phyloP scores from a whole-genome alignment of 1,140 invertebrate species.

The Drosophila micromelanica region DNA sequence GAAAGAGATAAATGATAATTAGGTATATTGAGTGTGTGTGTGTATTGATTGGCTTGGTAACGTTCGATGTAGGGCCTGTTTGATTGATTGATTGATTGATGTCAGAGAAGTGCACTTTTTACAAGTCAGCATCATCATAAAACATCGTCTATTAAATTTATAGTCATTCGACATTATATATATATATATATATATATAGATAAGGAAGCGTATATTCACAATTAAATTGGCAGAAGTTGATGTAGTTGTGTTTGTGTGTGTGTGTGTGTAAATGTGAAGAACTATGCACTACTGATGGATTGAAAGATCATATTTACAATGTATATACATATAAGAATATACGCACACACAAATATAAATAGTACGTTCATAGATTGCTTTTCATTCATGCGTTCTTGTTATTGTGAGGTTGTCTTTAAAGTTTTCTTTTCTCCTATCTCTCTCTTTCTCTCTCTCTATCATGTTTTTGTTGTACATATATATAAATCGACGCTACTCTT shows the following conservation, averaged over 20 bases:
- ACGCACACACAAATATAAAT: constrained; percentile 20
- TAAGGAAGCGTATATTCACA: not conserved
- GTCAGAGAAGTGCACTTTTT: not conserved
- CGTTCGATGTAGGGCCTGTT: not conserved
- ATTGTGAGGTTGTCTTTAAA: constrained; percentile 7
- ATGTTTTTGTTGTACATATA: constrained; percentile 6
- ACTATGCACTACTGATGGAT: constrained; percentile 25
- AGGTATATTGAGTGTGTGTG: not conserved
- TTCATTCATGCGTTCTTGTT: constrained; percentile 26
- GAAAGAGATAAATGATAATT: not conserved
- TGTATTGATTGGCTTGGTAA: not conserved
- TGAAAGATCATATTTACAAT: constrained; percentile 13
- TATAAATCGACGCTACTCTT: constrained; percentile 18
- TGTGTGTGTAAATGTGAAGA: constrained; percentile 4
- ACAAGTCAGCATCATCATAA: constrained; percentile 1
- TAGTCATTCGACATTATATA: not conserved
- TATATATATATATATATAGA: not conserved
- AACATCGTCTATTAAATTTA: not conserved
- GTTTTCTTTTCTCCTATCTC: not conserved
- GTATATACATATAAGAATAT: constrained; percentile 1
- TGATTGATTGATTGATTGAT: constrained; percentile 13
- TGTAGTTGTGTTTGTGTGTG: not conserved
- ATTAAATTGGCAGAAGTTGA: not conserved
- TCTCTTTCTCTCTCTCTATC: not conserved
- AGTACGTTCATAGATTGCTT: constrained; percentile 6